A percentile compares a stretch with the other conserved stretches of the same genome.
These are phyloP conservation scores for Neomonachus schauinslandi DNA, from an alignment of 2,113 vertebrate genomes.

Conservation along the genomic window DNA sequence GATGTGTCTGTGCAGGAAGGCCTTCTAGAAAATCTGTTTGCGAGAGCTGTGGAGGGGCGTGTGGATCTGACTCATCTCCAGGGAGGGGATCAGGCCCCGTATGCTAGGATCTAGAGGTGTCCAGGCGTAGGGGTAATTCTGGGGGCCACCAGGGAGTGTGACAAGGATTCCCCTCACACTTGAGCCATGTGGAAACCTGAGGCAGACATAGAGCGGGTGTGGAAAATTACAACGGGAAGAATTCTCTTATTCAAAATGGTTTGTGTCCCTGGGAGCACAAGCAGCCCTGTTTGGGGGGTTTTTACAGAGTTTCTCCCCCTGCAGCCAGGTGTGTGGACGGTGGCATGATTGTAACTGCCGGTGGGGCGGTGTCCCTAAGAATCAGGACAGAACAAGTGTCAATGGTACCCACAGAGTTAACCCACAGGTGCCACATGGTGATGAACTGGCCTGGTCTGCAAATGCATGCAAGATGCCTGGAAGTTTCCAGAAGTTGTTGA, in stretches of 20 bases:
- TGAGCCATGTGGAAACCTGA: neutral
- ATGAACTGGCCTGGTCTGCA: no score
- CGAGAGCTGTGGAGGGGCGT: neutral
- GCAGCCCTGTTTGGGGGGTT: neutral
- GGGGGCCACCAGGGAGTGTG: neutral
- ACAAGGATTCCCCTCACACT: no score
- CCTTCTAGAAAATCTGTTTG: neutral
- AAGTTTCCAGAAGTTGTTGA: neutral
- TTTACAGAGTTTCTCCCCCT: neutral
- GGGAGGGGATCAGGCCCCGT: neutral
- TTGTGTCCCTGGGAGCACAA: neutral
- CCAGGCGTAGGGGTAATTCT: neutral
- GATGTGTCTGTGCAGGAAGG: neutral
- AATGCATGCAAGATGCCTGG: neutral
- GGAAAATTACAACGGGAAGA: neutral
- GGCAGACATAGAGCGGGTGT: neutral
- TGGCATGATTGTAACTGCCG: rapidly evolving
- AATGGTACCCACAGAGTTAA: neutral
- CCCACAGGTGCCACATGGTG: neutral
- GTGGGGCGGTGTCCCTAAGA: neutral
- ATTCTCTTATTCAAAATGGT: neutral
- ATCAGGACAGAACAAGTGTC: neutral
- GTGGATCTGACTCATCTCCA: neutral
- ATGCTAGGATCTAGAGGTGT: neutral
- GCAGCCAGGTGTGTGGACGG: rapidly evolving